Evolutionary conservation across 2,113 vertebrate species (phyloP).

Genomic region (Pan troglodytes): DNA sequence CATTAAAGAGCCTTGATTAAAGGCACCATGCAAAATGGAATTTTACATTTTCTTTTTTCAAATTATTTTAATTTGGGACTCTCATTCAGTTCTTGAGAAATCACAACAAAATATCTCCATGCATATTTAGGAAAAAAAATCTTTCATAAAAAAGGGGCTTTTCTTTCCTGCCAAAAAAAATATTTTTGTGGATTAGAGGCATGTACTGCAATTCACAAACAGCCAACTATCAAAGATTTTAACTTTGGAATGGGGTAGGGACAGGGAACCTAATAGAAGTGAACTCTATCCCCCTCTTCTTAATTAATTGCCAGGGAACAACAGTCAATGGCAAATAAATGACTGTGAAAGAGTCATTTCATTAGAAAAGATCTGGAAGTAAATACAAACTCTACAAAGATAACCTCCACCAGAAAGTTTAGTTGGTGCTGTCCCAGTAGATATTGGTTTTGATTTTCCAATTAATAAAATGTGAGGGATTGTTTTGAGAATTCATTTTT

Average conservation of each 20-base stretch:
- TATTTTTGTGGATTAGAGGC: not conserved
- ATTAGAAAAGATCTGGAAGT: conserved; percentile 6
- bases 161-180: not conserved
- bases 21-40: not conserved
- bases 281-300: not conserved
- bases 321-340: not conserved
- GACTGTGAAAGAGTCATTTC: not conserved
- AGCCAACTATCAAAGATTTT: not conserved
- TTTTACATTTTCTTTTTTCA: conserved; percentile 31
- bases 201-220: conserved; percentile 3
- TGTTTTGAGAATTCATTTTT: not conserved
- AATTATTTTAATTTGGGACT: conserved; percentile 10
- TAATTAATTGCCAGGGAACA: not conserved
- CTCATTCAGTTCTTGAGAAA: conserved; percentile 15
- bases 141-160: not conserved
- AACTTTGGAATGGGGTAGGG: not conserved
- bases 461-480: not conserved
- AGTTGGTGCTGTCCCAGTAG: not conserved
- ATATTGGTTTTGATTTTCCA: not conserved
- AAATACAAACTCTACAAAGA: not conserved
- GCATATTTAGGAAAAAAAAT: not conserved
- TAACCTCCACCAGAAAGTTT: not conserved
- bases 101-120: conserved; percentile 37
- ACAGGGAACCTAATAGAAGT: not conserved
- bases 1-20: not conserved